Evolutionary conservation across 2,888 invertebrate species (phyloP), one percentile per base, ranked within the genome.

Genomic region (Amblyjoppa fuscipennis): DNA sequence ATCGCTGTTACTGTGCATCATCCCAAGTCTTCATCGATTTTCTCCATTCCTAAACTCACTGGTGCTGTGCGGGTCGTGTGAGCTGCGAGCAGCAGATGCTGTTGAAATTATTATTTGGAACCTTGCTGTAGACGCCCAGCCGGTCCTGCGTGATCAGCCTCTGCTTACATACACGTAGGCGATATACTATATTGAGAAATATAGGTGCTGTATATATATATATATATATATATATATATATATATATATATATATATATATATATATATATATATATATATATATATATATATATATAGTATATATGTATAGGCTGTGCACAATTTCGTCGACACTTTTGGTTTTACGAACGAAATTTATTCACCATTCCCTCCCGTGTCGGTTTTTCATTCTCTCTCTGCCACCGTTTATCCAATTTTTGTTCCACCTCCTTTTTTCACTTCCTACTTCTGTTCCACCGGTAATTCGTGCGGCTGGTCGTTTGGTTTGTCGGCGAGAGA

Each of bases 81-180:
- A 61, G 61, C 56, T 69, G 28, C 31, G 59, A 25, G 61, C 61
- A 71, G 79, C 81, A 68, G 68, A 74, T 69, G 51, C 51, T 31
- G 74, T 74, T 64, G 79, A 74, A 69, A 79, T 83, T 59, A 74
- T 81, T 53, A 83, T 83, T 79, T 70, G 34, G 59, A 53, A 25
- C 56, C 79, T 45, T 61, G n/a, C 45, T 16, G 41, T 59, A 61
- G 49, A 69, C 41, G 59, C 68, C 25, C 68, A 77, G 77, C 53
- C 77, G 77, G 41, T 64, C 45, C 31, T 76, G 61, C 75, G 49
- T 75, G 75, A 41, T 64, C 34, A 20, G 49, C 28, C 64, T 49
- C 53, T 16, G 77, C 38, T 53, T 53, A 28, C 53, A 28, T 28
- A 49, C n/a, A 25, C 61, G 34, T 49, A 64, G 20, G 68, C 4